A percentile compares a stretch with the other conserved stretches of the same genome.
phyloP scores from a whole-genome alignment of 2,113 vertebrate species.

The Gila orcuttii region DNA sequence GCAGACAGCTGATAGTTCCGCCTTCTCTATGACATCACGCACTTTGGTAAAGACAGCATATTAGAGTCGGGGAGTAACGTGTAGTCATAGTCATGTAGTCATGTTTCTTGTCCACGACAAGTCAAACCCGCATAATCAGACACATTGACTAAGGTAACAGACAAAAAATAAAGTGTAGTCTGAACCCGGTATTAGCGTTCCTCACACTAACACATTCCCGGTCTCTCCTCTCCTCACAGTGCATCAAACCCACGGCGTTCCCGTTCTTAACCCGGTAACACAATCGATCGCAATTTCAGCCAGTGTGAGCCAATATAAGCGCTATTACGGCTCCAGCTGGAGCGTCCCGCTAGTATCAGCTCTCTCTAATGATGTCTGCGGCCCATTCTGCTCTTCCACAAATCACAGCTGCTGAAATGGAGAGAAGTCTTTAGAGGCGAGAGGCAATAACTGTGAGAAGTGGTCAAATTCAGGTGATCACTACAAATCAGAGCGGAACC shows the following conservation, averaged over 20 bases:
- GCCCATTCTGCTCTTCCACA: constrained; percentile 36
- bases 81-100: too few relatives aligned
- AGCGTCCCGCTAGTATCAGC: constrained; percentile 1
- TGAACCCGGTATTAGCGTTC: neutral
- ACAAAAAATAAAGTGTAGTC: too few relatives aligned
- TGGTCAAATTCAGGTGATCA: constrained; percentile 22
- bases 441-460: constrained; percentile 33
- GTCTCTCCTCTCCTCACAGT: neutral
- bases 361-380: constrained; percentile 17
- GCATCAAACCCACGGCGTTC: neutral
- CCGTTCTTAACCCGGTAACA: constrained; percentile 28
- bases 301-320: neutral
- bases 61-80: too few relatives aligned
- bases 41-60: too few relatives aligned
- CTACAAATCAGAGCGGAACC: constrained; percentile 2
- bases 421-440: constrained; percentile 26
- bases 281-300: constrained; percentile 31
- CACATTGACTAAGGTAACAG: too few relatives aligned
- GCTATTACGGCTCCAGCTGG: constrained; percentile 1
- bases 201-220: neutral
- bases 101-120: too few relatives aligned
- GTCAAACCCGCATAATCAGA: too few relatives aligned
- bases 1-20: too few relatives aligned
- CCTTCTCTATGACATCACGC: too few relatives aligned
- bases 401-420: constrained; percentile 34